Conservation (phyloP, 2,113 vertebrate genomes). For the Piaya cayana region DNA sequence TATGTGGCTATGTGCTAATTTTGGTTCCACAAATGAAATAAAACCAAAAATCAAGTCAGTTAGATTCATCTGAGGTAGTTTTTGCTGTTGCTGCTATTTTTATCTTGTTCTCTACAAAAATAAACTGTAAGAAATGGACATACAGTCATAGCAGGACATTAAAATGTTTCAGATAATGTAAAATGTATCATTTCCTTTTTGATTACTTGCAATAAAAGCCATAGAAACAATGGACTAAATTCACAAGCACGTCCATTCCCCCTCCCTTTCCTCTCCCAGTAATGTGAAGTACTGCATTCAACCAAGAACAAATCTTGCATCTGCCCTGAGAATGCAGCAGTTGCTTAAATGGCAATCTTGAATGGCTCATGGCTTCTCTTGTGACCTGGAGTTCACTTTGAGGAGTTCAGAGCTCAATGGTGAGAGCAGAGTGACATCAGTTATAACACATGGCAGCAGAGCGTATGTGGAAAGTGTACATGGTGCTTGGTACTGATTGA, state of each 20-base stretch:
- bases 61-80: not conserved
- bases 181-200: not conserved
- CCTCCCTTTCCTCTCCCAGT: too few species aligned
- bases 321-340: not conserved
- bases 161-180: not conserved
- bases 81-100: not conserved
- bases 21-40: not conserved
- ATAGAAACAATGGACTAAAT: not conserved
- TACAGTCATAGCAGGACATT: not conserved
- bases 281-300: not conserved
- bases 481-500: not conserved
- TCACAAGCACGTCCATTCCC: not conserved
- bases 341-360: not conserved
- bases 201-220: not conserved
- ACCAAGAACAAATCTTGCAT: not conserved
- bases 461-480: not conserved
- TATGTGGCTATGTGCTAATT: not conserved
- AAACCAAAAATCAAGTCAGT: not conserved
- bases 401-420: fast-evolving
- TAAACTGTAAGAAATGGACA: not conserved
- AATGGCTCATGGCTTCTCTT: not conserved
- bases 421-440: not conserved
- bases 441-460: fast-evolving
- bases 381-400: not conserved
- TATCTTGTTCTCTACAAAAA: not conserved